Evolutionary conservation across 2,888 invertebrate genomes (phyloP).

Genomic region (Conops quadrifasciatus): DNA sequence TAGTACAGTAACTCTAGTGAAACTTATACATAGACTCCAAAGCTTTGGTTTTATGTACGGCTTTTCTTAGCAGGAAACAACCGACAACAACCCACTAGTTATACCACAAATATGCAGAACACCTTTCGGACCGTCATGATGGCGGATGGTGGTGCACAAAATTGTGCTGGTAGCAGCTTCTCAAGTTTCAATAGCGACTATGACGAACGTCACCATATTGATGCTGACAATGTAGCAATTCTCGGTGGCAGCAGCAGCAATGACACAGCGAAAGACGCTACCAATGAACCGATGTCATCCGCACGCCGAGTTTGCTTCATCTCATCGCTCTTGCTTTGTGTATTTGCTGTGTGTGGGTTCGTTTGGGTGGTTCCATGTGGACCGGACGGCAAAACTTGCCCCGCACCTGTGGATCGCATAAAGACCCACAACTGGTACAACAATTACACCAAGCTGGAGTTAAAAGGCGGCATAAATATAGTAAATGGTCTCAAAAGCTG

Average conservation of each 20-base stretch:
- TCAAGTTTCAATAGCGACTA: constrained; percentile 61
- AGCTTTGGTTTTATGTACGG: too few species aligned
- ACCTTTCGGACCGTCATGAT: constrained; percentile 62
- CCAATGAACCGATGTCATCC: constrained; percentile 71
- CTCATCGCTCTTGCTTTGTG: constrained; percentile 75
- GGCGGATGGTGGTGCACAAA: constrained; percentile 43
- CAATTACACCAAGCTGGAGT: constrained; percentile 74
- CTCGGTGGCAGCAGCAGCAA: constrained; percentile 49
- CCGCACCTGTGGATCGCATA: constrained; percentile 67
- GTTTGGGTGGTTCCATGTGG: constrained; percentile 81
- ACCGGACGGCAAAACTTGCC: constrained; percentile 72
- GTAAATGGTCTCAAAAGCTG: constrained; percentile 73
- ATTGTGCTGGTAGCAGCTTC: constrained; percentile 53
- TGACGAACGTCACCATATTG: constrained; percentile 57
- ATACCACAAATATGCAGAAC: constrained; percentile 59
- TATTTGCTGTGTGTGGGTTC: constrained; percentile 77
- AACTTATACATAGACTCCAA: too few species aligned
- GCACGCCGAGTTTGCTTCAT: constrained; percentile 75
- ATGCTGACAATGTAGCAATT: constrained; percentile 64
- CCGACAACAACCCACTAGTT: constrained; percentile 45
- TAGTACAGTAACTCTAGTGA: too few species aligned
- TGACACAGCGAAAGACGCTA: constrained; percentile 65
- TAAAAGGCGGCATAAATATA: constrained; percentile 76
- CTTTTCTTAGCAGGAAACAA: constrained; percentile 35
- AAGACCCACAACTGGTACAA: constrained; percentile 75